Evolutionary conservation across 2,113 vertebrate genomes (phyloP), one percentile per base, ranked within the genome.

Genomic region (Panthera leo): DNA sequence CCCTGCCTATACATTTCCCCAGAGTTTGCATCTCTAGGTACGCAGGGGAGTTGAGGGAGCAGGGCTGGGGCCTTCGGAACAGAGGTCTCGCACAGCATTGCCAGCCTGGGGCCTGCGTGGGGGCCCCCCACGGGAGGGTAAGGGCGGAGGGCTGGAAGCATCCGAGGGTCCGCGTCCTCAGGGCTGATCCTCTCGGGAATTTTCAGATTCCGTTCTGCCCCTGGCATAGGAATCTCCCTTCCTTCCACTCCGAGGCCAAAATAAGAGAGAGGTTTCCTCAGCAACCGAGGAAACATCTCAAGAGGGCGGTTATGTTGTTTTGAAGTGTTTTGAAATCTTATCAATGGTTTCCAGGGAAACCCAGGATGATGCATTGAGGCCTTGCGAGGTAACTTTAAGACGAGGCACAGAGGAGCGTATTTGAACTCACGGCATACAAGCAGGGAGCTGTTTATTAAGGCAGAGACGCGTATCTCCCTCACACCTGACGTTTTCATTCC

Each of bases 331-430:
- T 97, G 97, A 98, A 96, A 93, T 92, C 97, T 96, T 97, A 97
- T 98, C 97, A 97, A 70, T 91, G 95, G 98, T 98, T 98, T 96
- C 98, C 97, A 97, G 78, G 97, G 97, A 95, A 97, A 98, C 97
- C 21, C 45, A 7, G 58, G 89, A 31, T 34, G 86, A 42, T 51
- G 90, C 80, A 73, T 31, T 9, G 53, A 31, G 36, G 31, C 25
- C 58, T 85, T 5, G 34, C 96, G 55, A 88, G 86, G 95, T 85
- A 51, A 23, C n/a, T 12, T 7, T 10, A 55, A 82, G 91, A 31
- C 45, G 48, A 7, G 31, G 34, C 63, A 0, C 5, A 0, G 45
- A 39, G 23, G 67, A 48, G 15, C 5, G 1, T 10, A 18, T 31
- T 36, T 36, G 75, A 23, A 70, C 12, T 55, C 68, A 39, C 8